Conservation (phyloP, 2,888 invertebrate genomes). For the Tortrix viridana region DNA sequence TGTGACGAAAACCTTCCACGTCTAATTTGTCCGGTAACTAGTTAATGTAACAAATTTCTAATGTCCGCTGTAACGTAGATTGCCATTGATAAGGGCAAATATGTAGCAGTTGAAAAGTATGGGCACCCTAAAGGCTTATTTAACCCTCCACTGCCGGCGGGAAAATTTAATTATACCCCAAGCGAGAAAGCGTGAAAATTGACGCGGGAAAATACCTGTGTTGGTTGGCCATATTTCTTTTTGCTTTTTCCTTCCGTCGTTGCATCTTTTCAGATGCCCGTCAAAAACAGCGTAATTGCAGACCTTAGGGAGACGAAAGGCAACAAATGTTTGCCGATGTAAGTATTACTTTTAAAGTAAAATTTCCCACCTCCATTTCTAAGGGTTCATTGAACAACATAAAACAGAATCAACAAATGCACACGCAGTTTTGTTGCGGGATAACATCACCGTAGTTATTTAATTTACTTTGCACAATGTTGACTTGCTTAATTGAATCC, state of each 20-base stretch:
- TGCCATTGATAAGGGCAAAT: conserved; percentile 31
- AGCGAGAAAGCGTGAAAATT: background rate
- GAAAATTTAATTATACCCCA: background rate
- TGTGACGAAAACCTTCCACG: background rate
- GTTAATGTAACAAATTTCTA: conserved; percentile 48
- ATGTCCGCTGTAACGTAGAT: conserved; percentile 30
- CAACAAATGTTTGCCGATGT: background rate
- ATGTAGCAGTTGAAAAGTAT: conserved; percentile 31
- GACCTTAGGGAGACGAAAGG: background rate
- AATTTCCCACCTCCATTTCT: conserved; percentile 1
- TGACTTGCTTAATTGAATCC: conserved; percentile 12
- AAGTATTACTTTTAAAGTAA: background rate
- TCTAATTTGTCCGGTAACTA: conserved; percentile 38
- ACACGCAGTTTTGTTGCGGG: background rate
- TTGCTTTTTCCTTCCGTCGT: too few species aligned
- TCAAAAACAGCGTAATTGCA: background rate
- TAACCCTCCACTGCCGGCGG: conserved; percentile 14
- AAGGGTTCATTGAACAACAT: background rate
- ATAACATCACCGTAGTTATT: background rate
- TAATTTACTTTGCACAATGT: conserved; percentile 9
- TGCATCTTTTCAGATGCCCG: too few species aligned
- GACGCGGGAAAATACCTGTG: too few species aligned
- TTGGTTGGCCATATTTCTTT: too few species aligned
- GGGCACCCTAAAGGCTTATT: conserved; percentile 17
- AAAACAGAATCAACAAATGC: conserved; percentile 4